Base-by-base conservation (phyloP, 2,888 invertebrate genomes). In the Boloria euphrosyne region DNA sequence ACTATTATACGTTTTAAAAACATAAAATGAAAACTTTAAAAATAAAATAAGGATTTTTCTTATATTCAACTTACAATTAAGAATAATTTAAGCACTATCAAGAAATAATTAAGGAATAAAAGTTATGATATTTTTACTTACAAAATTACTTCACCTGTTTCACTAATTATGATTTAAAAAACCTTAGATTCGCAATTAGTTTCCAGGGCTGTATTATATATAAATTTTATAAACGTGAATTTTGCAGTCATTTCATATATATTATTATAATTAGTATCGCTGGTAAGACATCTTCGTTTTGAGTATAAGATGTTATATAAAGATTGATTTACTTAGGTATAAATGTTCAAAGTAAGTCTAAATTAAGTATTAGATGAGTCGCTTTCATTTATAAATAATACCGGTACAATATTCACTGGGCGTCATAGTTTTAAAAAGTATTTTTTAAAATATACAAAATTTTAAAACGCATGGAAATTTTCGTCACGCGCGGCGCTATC, bases 401-500 rank as follows among this genome's bases (percentile, higher is more conserved):
- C 22, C 3, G 22, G 22, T 22, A 22, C 22, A 22, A 22, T 2
- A 22, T 22, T 2, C 22, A 22, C 22, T 22, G 22, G 31, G 7
- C 31, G 10, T 38, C 31, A 7, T 38, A 38, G 31, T 38, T 38
- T 7, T 38, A 38, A 59, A 46, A 17, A 51, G 54, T 59, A 31
- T 54, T 50, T 54, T 50, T 44, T 38, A 68, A 55, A 60, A 69
- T 65, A 68, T 49, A 63, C 55, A 61, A 49, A 66, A 60, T 63
- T 64, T 65, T 68, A 49, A 65, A 71, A 62, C 68, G 69, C 69
- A 75, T 76, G 75, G 73, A 78, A 81, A 78, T 83, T 81, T 78
- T 80, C 81, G 84, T 85, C 85, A 86, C 84, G 84, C 74, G 71
- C 78, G 76, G 76, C 73, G 83, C 83, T 86, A 90, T 90, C 89